A percentile compares a stretch with the other conserved stretches of the same genome.
These are phyloP conservation scores for Drosophila multiciliata DNA, from an alignment of 2,888 invertebrate species.

Conservation along the genomic window DNA sequence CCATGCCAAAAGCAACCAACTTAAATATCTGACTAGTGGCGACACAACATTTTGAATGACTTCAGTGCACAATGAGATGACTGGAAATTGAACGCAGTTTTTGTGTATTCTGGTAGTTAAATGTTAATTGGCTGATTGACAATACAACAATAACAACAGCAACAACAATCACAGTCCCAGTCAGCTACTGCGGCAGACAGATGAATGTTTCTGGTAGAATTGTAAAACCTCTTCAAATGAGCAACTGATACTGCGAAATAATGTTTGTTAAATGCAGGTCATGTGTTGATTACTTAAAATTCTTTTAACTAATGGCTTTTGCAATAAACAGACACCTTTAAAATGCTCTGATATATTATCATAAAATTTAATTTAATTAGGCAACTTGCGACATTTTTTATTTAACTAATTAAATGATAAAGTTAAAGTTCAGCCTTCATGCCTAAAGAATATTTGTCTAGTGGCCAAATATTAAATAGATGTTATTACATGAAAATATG, in stretches of 20 bases:
- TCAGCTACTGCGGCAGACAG: not conserved
- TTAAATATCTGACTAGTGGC: not conserved
- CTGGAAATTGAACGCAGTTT: constrained; percentile 17
- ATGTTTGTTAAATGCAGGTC: constrained; percentile 32
- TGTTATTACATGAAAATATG: not conserved
- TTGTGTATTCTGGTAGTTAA: constrained; percentile 51
- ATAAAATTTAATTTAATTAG: not conserved
- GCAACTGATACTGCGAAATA: constrained; percentile 18
- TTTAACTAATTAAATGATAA: not conserved
- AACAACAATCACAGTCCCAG: not conserved
- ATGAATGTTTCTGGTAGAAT: constrained; percentile 6
- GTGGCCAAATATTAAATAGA: not conserved
- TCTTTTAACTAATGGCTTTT: not conserved
- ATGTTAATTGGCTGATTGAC: constrained; percentile 70
- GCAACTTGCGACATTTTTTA: not conserved
- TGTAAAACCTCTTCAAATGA: constrained; percentile 18
- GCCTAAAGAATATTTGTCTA: not conserved
- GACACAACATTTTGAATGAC: constrained; percentile 19
- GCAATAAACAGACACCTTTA: not conserved
- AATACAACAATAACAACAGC: constrained; percentile 15
- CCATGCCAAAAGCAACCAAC: constrained; percentile 9
- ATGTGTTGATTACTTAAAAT: constrained; percentile 38
- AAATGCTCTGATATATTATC: not conserved
- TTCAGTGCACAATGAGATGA: constrained; percentile 22
- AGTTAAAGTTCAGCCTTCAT: not conserved